A percentile compares a stretch with the other conserved stretches of the same genome.
Conservation (phyloP, 2,113 vertebrate genomes). For the Chaetops frenatus region DNA sequence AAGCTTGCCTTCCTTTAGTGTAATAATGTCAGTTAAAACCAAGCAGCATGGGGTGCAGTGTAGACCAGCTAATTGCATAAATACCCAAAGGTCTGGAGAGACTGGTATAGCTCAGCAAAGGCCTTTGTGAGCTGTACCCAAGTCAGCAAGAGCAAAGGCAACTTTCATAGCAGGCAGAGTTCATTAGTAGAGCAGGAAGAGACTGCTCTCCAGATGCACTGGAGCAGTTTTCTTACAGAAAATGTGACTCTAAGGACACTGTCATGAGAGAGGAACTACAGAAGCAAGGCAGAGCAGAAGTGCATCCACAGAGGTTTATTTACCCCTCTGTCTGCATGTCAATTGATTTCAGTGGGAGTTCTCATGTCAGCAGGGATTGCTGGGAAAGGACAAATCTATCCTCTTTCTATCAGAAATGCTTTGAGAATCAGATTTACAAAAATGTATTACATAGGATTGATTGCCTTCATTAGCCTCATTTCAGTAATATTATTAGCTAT, state of each 20-base stretch:
- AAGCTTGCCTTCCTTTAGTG: background rate
- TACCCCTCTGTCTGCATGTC: background rate
- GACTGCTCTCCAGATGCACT: background rate
- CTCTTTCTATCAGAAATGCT: background rate
- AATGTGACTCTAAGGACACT: background rate
- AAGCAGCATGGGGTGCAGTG: background rate
- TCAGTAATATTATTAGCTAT: conserved; percentile 37
- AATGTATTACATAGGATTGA: background rate
- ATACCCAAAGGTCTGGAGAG: background rate
- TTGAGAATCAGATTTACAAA: background rate
- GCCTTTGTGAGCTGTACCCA: background rate
- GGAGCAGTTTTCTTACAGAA: background rate
- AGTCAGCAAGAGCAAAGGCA: background rate
- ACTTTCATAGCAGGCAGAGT: background rate
- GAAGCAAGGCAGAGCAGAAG: background rate
- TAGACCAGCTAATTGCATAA: background rate
- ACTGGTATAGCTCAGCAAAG: background rate
- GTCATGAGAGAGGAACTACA: background rate
- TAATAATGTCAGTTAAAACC: background rate
- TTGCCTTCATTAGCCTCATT: conserved; percentile 42
- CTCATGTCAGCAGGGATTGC: background rate
- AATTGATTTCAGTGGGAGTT: background rate
- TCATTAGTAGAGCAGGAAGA: background rate
- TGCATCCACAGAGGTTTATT: background rate
- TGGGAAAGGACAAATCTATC: background rate